Evolutionary conservation across 2,888 invertebrate species (phyloP).

Genomic region (Byasa hedistus): DNA sequence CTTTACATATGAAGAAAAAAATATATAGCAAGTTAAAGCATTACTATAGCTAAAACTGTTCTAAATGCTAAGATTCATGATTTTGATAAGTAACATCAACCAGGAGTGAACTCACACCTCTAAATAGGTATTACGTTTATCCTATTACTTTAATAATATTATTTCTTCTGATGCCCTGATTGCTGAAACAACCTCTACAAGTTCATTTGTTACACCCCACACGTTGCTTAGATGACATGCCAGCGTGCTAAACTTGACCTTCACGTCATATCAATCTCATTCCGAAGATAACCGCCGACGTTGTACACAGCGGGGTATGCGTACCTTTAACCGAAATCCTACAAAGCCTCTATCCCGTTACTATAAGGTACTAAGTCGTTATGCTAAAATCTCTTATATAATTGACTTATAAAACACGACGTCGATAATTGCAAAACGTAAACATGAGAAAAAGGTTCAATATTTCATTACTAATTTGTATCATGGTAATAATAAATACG

Average conservation of each 20-base stretch:
- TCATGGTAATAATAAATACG: no score
- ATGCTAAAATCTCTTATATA: conserved; percentile 38
- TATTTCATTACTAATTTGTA: not conserved
- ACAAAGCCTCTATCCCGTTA: conserved; percentile 38
- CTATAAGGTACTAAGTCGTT: conserved; percentile 44
- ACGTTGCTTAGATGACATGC: conserved; percentile 42
- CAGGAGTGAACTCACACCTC: no score
- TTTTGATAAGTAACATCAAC: no score
- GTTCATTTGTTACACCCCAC: not conserved
- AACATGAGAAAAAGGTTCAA: not conserved
- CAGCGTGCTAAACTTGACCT: conserved; percentile 72
- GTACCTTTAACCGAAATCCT: conserved; percentile 44
- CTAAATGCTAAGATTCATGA: no score
- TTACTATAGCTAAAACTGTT: no score
- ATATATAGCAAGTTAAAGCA: not conserved
- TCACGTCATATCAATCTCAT: conserved; percentile 70
- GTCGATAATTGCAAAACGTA: conserved; percentile 41
- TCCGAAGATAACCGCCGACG: conserved; percentile 69
- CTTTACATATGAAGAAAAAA: not conserved
- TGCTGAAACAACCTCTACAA: no score
- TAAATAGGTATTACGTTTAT: no score
- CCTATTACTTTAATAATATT: no score
- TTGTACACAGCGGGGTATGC: conserved; percentile 65
- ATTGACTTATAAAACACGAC: conserved; percentile 67
- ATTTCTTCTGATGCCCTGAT: no score